Conservation (phyloP, 35 echinoderm and acorn worm species). For the Nesometra sesokonis region DNA sequence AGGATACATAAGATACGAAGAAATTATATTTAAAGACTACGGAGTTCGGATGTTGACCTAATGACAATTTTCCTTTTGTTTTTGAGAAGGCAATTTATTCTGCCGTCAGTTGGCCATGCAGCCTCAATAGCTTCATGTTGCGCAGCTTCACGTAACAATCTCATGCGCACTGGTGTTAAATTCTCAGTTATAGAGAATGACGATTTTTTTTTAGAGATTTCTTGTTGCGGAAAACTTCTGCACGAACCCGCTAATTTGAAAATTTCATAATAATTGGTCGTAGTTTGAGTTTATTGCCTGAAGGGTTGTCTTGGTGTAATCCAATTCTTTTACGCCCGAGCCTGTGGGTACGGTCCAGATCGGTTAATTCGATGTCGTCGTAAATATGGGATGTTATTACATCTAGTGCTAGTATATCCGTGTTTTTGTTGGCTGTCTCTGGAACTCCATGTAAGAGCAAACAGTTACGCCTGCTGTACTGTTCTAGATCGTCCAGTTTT, state of each 20-base stretch:
- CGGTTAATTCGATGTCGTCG: neutral
- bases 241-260: neutral
- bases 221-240: neutral
- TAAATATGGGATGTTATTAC: neutral
- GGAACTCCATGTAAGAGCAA: constrained; percentile 25
- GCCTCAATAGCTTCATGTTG: neutral
- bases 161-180: neutral
- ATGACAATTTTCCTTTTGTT: neutral
- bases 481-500: constrained; percentile 25
- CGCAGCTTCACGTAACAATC: neutral
- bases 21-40: neutral
- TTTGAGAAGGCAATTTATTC: neutral
- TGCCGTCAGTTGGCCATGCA: neutral
- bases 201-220: neutral
- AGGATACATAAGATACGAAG: no score
- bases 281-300: neutral
- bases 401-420: neutral
- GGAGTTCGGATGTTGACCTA: neutral
- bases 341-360: constrained; percentile 29
- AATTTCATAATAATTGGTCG: neutral
- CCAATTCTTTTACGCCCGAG: neutral
- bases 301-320: neutral
- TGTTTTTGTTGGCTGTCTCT: constrained; percentile 19
- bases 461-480: constrained; percentile 28
- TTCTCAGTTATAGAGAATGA: neutral